Percentiles rank a stretch among this genome's conserved stretches.
Evolutionary conservation across 2,888 invertebrate genomes (phyloP).

Genomic region (Nomada ruficornis): DNA sequence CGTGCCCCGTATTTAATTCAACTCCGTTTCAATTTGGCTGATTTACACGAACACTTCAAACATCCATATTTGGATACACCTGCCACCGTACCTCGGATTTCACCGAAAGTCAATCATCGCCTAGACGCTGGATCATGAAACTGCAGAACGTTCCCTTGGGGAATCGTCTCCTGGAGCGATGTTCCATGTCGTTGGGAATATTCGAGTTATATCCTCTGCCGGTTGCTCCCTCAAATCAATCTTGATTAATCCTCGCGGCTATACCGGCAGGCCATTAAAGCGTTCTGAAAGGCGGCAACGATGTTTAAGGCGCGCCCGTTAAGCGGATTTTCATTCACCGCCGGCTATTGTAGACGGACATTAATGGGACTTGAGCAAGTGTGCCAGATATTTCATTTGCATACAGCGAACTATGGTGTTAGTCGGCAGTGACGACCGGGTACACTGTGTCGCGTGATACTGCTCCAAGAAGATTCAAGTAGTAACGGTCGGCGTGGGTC

Average conservation of each 20-base stretch:
- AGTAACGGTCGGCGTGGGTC: constrained; percentile 38
- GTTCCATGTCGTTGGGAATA: constrained; percentile 47
- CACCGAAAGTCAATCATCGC: constrained; percentile 13
- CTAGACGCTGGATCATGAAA: neutral
- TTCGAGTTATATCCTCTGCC: constrained; percentile 6
- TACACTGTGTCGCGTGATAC: neutral
- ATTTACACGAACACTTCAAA: neutral
- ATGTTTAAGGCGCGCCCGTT: constrained; percentile 43
- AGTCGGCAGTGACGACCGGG: constrained; percentile 26
- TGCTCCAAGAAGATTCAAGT: constrained; percentile 38
- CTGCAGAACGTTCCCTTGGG: neutral
- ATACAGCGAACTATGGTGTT: constrained; percentile 60
- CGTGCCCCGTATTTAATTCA: neutral
- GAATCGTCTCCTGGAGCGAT: constrained; percentile 19
- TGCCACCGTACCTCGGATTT: neutral
- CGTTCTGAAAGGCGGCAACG: constrained; percentile 39
- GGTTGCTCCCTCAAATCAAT: constrained; percentile 70
- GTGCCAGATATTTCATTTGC: constrained; percentile 72
- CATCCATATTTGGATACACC: neutral
- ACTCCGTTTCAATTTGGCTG: neutral
- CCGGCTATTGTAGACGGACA: constrained; percentile 30
- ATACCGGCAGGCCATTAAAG: constrained; percentile 60
- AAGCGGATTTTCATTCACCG: constrained; percentile 49
- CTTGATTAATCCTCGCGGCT: constrained; percentile 70
- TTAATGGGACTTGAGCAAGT: constrained; percentile 42